Percentiles rank a stretch among this genome's conserved stretches.
These are phyloP conservation scores for Thamnophis elegans DNA, from an alignment of 2,797 vertebrate genomes.

Conservation along the genomic window DNA sequence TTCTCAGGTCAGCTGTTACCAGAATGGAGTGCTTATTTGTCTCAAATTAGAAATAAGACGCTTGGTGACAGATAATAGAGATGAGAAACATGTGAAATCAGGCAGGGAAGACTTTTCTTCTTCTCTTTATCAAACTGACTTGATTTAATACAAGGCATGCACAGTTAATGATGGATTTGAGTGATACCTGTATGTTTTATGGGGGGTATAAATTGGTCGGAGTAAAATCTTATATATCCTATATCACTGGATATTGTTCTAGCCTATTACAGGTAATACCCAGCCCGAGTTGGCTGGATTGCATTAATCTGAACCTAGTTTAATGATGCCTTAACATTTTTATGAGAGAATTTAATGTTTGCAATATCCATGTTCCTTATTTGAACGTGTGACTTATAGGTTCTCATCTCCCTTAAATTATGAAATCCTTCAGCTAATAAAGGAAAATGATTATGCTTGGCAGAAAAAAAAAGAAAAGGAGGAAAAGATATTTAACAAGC, in stretches of 20 bases:
- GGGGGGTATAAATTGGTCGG: slow-evolving; percentile 75
- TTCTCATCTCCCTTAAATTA: slow-evolving; percentile 82
- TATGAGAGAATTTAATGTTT: slow-evolving; percentile 82
- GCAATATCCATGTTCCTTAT: slow-evolving; percentile 81
- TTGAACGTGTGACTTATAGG: slow-evolving; percentile 82
- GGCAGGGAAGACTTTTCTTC: slow-evolving; percentile 44
- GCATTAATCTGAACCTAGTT: slow-evolving; percentile 82
- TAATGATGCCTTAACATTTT: slow-evolving; percentile 83
- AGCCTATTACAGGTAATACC: slow-evolving; percentile 76
- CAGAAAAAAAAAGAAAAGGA: slow-evolving; percentile 56
- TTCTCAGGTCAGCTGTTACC: slow-evolving; percentile 62
- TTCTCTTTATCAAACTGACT: slow-evolving; percentile 53
- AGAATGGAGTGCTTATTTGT: slow-evolving; percentile 69
- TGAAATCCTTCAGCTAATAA: slow-evolving; percentile 83
- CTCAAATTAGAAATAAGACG: slow-evolving; percentile 59
- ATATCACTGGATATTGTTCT: slow-evolving; percentile 77
- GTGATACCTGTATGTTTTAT: slow-evolving; percentile 79
- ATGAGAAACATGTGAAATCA: slow-evolving; percentile 39
- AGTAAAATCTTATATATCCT: slow-evolving; percentile 76
- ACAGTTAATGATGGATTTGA: slow-evolving; percentile 73
- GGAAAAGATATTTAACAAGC: slow-evolving; percentile 78
- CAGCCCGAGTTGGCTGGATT: slow-evolving; percentile 78
- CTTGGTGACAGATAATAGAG: slow-evolving; percentile 63
- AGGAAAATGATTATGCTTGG: slow-evolving; percentile 80
- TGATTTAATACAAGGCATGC: slow-evolving; percentile 72